Base-by-base conservation (phyloP, 2,113 vertebrate genomes). In the Coptodon rendalli region DNA sequence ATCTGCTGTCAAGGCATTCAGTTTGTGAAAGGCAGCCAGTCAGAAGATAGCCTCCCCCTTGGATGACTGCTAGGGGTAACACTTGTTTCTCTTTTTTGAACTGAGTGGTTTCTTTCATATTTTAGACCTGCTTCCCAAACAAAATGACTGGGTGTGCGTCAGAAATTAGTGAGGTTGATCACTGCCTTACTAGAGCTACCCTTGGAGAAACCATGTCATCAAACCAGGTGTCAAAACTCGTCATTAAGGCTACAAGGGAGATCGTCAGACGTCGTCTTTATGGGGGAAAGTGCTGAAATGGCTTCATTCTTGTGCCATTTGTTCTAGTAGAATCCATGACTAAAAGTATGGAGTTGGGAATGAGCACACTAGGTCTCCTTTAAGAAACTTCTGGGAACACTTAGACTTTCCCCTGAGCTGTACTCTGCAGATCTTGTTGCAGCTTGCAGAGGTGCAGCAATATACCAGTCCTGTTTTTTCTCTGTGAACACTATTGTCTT, bases 361-460 rank as follows among this genome's bases (percentile, higher is more conserved):
- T 52, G 45, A 78, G 73, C 4, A 78, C 48, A 78, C 27, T 78
- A 50, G 73, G 27, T n/a, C 27, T 31, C 10, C 45, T 52, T 34
- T 78, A 50, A 45, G 76, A 83, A 88, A 85, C 27, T 82, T 87
- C 79, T 66, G 84, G 87, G 59, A 48, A 38, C 63, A 10, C 31
- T 82, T 7, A 34, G 78, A 27, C 61, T 89, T 91, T 93, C 85
- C 88, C 84, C 86, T 90, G 48, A 87, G 83, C 71, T 82, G 81
- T 27, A 50, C 54, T 56, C 45, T 5, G 34, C 81, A 73, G 66
- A 36, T 92, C 95, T 81, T 93, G 93, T 94, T 56, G 36, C 71
- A 94, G 90, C 92, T 90, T 95, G 94, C 83, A 91, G 78, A 86
- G 43, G 34, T 73, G 66, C 22, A 38, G 40, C 81, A 86, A 85